Evolutionary conservation across 2,888 invertebrate species (phyloP).

Genomic region (Aquatica leii): DNA sequence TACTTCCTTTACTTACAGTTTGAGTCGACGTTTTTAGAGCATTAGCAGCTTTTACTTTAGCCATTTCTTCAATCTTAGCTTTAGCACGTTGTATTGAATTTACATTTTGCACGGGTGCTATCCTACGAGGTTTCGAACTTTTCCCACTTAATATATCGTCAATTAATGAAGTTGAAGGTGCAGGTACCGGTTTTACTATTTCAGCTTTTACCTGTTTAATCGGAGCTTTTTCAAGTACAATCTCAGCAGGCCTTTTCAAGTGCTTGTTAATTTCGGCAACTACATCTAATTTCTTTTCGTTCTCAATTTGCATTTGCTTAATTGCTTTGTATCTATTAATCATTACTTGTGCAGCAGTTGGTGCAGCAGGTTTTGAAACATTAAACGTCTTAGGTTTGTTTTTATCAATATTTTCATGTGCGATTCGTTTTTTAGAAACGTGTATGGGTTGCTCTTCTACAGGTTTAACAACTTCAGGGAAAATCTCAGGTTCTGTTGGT

Average conservation of each 20-base stretch:
- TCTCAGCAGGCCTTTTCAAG: slow-evolving; percentile 15
- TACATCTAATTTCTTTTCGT: slow-evolving; percentile 56
- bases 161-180: slow-evolving; percentile 29
- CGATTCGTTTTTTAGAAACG: slow-evolving; percentile 72
- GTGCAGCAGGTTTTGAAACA: slow-evolving; percentile 64
- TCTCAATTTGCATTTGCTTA: slow-evolving; percentile 53
- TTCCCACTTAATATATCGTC: slow-evolving; percentile 42
- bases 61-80: slow-evolving; percentile 67
- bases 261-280: slow-evolving; percentile 55
- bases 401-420: slow-evolving; percentile 70
- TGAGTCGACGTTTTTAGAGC: slow-evolving; percentile 70
- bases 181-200: slow-evolving; percentile 18
- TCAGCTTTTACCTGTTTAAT: slow-evolving; percentile 27
- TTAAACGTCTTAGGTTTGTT: slow-evolving; percentile 61
- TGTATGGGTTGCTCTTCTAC: slow-evolving; percentile 5
- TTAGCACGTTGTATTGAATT: slow-evolving; percentile 75
- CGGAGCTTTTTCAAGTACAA: background rate
- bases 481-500: slow-evolving; percentile 51
- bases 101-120: slow-evolving; percentile 83
- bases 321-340: slow-evolving; percentile 62
- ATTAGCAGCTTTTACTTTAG: slow-evolving; percentile 58
- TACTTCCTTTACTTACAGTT: slow-evolving; percentile 70
- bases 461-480: slow-evolving; percentile 5
- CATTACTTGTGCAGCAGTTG: slow-evolving; percentile 63
- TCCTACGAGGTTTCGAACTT: slow-evolving; percentile 57